phyloP scores from a whole-genome alignment of 2,797 vertebrate species.

The Enteromius paludinosus region DNA sequence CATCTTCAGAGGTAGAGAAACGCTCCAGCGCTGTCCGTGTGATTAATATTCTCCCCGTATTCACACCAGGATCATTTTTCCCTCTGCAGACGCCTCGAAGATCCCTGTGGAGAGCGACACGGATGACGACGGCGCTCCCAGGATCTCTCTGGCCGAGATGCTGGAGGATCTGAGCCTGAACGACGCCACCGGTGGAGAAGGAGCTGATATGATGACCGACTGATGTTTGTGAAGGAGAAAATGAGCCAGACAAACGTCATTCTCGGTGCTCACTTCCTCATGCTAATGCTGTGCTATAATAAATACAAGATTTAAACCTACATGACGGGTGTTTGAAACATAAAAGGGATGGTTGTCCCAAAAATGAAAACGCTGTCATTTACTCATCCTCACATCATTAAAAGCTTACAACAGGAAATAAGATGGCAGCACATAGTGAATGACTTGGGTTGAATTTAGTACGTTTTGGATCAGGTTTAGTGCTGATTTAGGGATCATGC shows the following conservation, averaged over 20 bases:
- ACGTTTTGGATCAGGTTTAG: not conserved
- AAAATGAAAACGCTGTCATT: not conserved
- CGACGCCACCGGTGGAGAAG: conserved; percentile 92
- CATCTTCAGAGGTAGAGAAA: conserved; percentile 91
- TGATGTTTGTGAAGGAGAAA: not conserved
- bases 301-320: not conserved
- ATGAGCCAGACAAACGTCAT: not conserved
- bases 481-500: not conserved
- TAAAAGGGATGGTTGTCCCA: not conserved
- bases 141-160: conserved; percentile 93
- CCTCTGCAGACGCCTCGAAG: conserved; percentile 79
- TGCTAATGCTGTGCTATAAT: not conserved
- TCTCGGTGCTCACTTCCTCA: not conserved
- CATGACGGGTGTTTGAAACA: not conserved
- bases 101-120: conserved; percentile 93
- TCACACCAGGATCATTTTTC: not conserved
- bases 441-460: not conserved
- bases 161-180: conserved; percentile 92
- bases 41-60: not conserved
- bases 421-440: not conserved
- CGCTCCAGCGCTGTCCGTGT: too few species aligned
- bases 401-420: too few species aligned
- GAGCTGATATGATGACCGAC: conserved; percentile 91
- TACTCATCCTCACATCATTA: not conserved
- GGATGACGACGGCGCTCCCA: conserved; percentile 91